Evolutionary conservation across 2,113 vertebrate genomes (phyloP).

Genomic region (Rhabdornis inornatus): DNA sequence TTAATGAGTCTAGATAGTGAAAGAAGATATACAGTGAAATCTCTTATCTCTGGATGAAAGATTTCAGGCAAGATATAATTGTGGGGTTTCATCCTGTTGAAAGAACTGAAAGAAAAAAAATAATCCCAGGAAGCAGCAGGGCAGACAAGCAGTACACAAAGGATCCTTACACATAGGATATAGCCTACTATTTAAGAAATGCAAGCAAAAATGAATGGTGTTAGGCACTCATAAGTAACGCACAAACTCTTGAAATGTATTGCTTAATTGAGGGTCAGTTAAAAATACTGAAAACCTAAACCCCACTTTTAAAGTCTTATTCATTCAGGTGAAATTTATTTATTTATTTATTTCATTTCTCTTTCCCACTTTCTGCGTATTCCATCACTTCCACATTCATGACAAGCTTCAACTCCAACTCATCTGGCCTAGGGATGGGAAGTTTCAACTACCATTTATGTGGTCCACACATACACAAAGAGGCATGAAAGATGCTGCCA

Average conservation of each 20-base stretch:
- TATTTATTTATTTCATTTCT: background rate
- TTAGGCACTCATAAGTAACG: background rate
- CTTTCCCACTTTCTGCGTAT: background rate
- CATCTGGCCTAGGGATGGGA: background rate
- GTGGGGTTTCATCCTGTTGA: background rate
- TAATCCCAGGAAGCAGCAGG: background rate
- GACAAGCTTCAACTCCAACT: background rate
- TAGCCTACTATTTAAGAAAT: background rate
- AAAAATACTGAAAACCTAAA: background rate
- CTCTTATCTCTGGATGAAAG: background rate
- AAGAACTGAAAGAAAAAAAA: background rate
- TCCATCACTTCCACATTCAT: background rate
- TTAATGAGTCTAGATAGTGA: background rate
- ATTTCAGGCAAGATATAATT: background rate
- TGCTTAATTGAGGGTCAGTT: background rate
- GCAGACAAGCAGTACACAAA: background rate
- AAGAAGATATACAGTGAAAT: background rate
- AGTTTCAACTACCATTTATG: background rate
- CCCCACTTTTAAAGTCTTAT: background rate
- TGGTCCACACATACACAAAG: background rate
- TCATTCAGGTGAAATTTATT: background rate
- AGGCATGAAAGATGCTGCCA: background rate
- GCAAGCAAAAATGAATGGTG: background rate
- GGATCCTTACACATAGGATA: background rate
- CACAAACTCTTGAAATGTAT: background rate